Evolutionary conservation across 2,888 invertebrate species (phyloP), one percentile per base, ranked within the genome.

Genomic region (Xiphydria camelus): DNA sequence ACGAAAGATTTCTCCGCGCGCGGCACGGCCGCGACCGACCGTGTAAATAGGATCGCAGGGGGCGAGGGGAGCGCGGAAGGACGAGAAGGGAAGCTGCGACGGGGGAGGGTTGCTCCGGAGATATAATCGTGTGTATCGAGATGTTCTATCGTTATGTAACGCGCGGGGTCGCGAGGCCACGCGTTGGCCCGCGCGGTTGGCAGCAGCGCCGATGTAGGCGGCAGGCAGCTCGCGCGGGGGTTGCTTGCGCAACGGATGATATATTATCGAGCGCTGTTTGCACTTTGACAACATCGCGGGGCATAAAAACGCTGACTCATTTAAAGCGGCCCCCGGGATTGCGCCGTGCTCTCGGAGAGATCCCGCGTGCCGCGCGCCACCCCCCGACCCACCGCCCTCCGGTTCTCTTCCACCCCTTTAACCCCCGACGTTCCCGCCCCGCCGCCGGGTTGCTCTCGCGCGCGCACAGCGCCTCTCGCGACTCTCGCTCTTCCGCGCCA

Each of bases 221-320:
- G 29, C 4, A 4, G 15, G 9, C 14, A 29, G 29, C 40, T 38
- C 41, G 39, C 38, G 38, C 35, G 51, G 42, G 47, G 51, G 47
- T 40, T 29, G 39, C 64, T 64, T 61, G 63, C 62, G 57, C 58
- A 64, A 63, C 63, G 66, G 71, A 73, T 75, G 75, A 75, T 75
- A 74, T 73, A 75, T 75, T 72, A 73, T 75, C 72, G 64, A 64
- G 61, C 61, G 70, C 73, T 75, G 75, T 75, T 75, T 75, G 74
- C 75, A 70, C 75, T 75, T 75, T 74, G 75, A 75, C 75, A 75
- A 75, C 72, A 73, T 74, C 71, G 69, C 73, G 66, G 67, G 68
- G 68, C 70, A 75, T 74, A 75, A 75, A 75, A 75, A 73, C 72
- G 75, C 75, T 75, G 75, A 75, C 73, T 75, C 75, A 75, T 75